phyloP scores from a whole-genome alignment of 2,113 vertebrate species.

The Sardina pilchardus region DNA sequence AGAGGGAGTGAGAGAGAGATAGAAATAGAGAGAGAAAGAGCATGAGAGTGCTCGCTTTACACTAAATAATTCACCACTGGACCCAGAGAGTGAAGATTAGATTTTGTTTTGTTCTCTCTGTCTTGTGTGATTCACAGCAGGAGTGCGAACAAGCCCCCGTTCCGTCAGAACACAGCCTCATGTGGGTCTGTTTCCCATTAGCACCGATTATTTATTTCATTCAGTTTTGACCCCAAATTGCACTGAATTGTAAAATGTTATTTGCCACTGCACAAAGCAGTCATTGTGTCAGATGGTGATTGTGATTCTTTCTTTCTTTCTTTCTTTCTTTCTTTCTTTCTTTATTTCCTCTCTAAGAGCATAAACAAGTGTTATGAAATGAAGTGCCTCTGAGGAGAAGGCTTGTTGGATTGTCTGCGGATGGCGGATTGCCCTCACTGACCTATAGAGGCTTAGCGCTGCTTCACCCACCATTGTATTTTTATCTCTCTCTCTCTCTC shows the following conservation, averaged over 20 bases:
- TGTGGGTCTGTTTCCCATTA: background rate
- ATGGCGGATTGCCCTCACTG: conserved; percentile 16
- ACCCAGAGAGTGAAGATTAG: conserved; percentile 10
- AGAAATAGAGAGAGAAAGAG: background rate
- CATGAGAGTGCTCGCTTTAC: conserved; percentile 3
- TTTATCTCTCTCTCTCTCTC: background rate
- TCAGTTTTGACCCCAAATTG: background rate
- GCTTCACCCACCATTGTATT: background rate
- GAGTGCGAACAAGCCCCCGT: background rate
- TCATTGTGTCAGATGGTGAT: background rate
- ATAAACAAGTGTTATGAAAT: conserved; percentile 28
- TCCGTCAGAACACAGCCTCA: background rate
- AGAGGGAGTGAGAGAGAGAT: background rate
- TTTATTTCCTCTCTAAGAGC: background rate
- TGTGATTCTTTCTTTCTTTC: background rate
- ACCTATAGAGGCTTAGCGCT: conserved; percentile 21
- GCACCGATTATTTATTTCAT: background rate
- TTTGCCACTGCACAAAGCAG: background rate
- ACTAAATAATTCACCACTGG: conserved; percentile 3
- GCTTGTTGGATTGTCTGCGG: background rate
- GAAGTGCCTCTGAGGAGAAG: background rate
- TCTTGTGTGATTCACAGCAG: background rate
- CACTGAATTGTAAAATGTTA: background rate
- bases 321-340: background rate
- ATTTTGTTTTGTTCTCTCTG: background rate